Percentiles rank a stretch among this genome's conserved stretches.
Evolutionary conservation across 1,140 invertebrate species (phyloP).

Genomic region (Nymphalis io): DNA sequence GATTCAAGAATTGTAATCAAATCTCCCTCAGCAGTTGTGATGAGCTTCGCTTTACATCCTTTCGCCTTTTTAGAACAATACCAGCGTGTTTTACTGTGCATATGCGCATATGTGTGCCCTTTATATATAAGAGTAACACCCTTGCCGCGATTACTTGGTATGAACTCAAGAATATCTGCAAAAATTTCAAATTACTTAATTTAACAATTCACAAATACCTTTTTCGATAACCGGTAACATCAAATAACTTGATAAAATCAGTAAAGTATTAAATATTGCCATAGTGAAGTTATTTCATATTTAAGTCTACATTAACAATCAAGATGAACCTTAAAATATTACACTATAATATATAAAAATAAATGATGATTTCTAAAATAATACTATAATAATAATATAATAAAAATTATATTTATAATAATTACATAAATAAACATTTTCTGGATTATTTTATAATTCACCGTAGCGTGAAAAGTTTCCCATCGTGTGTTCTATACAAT

Average conservation of each 20-base stretch:
- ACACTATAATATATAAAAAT: too few species aligned
- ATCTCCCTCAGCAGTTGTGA: constrained; percentile 25
- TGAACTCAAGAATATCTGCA: constrained; percentile 46
- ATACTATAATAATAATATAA: too few species aligned
- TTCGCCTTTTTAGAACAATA: constrained; percentile 46
- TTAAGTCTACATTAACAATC: too few species aligned
- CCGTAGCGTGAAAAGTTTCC: constrained; percentile 7
- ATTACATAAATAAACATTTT: too few species aligned
- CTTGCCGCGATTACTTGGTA: constrained; percentile 43
- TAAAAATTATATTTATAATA: too few species aligned
- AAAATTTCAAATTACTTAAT: constrained; percentile 6
- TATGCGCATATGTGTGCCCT: constrained; percentile 40
- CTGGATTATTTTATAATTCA: not conserved
- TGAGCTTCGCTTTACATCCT: constrained; percentile 40
- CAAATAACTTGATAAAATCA: too few species aligned
- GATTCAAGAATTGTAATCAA: constrained; percentile 24
- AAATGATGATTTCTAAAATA: too few species aligned
- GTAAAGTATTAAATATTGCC: too few species aligned
- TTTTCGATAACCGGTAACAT: not conserved
- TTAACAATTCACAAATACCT: not conserved
- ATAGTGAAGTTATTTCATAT: too few species aligned
- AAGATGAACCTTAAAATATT: too few species aligned
- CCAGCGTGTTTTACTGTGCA: constrained; percentile 37
- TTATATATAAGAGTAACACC: constrained; percentile 35
- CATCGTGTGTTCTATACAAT: constrained; percentile 10